phyloP scores from a whole-genome alignment of 2,797 vertebrate genomes.

The Liparis tanakae region DNA sequence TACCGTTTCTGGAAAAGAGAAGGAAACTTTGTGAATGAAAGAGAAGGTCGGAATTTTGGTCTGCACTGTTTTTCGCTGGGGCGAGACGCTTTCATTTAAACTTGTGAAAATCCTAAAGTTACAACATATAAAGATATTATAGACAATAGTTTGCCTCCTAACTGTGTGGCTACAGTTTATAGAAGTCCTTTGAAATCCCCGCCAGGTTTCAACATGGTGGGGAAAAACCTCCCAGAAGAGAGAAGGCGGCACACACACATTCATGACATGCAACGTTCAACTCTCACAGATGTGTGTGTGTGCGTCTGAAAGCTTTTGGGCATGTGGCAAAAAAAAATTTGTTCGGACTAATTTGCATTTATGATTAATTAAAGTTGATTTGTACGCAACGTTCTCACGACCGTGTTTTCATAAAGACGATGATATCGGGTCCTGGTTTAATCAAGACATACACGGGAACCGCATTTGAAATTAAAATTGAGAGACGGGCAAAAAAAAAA shows the following conservation, averaged over 20 bases:
- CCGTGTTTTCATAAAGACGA: neutral
- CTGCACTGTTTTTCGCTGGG: neutral
- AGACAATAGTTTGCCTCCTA: neutral
- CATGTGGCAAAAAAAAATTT: too few relatives aligned
- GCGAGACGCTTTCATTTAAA: neutral
- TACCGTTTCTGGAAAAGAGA: constrained; percentile 55
- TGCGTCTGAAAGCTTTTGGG: neutral
- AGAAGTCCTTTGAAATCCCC: constrained; percentile 6
- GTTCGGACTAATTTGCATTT: neutral
- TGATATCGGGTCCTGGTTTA: neutral
- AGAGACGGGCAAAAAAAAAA: neutral
- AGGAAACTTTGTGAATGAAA: constrained; percentile 3
- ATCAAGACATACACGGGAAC: neutral
- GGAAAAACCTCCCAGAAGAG: constrained; percentile 8
- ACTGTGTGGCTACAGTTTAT: neutral
- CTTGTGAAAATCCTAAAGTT: neutral
- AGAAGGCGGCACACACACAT: neutral
- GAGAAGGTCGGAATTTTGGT: neutral
- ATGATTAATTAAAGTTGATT: neutral
- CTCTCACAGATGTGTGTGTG: neutral
- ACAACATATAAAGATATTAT: neutral
- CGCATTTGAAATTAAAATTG: neutral
- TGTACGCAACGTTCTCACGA: neutral
- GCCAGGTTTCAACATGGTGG: neutral
- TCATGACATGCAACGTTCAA: neutral